A percentile compares a stretch with the other conserved stretches of the same genome.
Conservation (phyloP, 2,888 invertebrate genomes). For the Catocala nupta region DNA sequence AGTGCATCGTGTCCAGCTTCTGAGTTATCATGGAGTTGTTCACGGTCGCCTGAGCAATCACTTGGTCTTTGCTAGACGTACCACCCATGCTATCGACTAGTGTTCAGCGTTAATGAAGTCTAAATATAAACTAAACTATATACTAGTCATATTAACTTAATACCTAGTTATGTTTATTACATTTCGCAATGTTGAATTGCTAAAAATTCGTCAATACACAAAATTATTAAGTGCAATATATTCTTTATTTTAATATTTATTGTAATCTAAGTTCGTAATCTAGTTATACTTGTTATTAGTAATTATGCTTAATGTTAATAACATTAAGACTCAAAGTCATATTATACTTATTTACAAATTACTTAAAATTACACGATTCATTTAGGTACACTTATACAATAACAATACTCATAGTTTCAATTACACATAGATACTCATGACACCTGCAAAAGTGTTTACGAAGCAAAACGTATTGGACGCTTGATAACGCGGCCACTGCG, state of each 20-base stretch:
- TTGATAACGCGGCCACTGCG: conserved; percentile 15
- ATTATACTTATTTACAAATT: too few species aligned
- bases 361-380: neutral
- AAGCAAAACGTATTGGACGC: conserved; percentile 6
- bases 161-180: neutral
- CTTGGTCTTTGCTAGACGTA: neutral
- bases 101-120: neutral
- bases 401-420: neutral
- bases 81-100: neutral
- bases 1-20: neutral
- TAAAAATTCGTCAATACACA: neutral
- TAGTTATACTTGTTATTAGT: too few species aligned
- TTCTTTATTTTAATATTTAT: neutral
- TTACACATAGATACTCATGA: neutral
- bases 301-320: too few species aligned
- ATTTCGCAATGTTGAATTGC: neutral
- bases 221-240: neutral
- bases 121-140: neutral
- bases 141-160: neutral
- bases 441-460: conserved; percentile 5
- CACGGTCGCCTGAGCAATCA: neutral
- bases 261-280: neutral
- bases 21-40: neutral
- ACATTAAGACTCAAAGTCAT: too few species aligned
- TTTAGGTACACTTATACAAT: neutral